Evolutionary conservation across 2,113 vertebrate genomes (phyloP).

Genomic region (Podiceps cristatus): DNA sequence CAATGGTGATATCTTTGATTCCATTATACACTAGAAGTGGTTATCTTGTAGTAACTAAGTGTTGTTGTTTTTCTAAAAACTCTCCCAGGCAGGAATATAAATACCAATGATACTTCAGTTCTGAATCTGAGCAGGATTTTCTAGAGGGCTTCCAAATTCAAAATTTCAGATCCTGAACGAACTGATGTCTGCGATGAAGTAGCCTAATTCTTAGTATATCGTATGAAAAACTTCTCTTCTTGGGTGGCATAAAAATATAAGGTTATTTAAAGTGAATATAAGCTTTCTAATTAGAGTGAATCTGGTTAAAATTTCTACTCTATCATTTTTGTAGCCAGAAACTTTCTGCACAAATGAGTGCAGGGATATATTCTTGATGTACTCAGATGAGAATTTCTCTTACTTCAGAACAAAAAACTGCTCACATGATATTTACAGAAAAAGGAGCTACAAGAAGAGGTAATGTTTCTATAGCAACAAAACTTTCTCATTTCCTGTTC

Average conservation of each 20-base stretch:
- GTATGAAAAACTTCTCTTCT: neutral
- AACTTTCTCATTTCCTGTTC: neutral
- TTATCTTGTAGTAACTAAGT: neutral
- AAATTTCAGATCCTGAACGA: neutral
- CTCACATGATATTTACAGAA: fast-evolving
- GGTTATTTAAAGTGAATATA: neutral
- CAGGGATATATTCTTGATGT: neutral
- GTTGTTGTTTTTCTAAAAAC: neutral
- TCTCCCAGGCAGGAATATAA: neutral
- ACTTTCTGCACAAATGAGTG: neutral
- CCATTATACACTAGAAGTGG: neutral
- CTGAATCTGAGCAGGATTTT: neutral
- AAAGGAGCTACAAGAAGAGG: neutral
- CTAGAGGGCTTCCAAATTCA: neutral
- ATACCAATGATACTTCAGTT: neutral
- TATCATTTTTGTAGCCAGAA: neutral
- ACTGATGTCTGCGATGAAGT: neutral
- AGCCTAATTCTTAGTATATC: neutral
- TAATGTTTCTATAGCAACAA: neutral
- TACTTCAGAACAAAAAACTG: neutral
- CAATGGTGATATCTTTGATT: neutral
- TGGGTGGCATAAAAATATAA: neutral
- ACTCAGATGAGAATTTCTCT: neutral
- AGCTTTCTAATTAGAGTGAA: neutral
- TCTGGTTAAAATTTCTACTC: neutral